Base-by-base conservation (phyloP, 2,888 invertebrate species). In the Rhingia campestris region DNA sequence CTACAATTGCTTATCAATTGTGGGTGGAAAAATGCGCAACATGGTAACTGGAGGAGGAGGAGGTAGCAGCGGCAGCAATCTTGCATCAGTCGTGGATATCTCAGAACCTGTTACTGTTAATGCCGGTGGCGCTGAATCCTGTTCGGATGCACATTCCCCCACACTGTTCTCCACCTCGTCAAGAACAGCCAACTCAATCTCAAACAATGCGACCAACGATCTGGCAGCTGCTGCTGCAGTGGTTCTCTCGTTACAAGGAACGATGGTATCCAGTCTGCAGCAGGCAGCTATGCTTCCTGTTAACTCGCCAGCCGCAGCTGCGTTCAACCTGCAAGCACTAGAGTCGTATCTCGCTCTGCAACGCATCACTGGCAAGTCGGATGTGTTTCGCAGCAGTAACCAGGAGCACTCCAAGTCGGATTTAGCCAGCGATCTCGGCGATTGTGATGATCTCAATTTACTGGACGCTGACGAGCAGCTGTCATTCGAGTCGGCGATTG, bases 261-360 rank as follows among this genome's bases (percentile, higher is more conserved):
- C 96, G 6, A 95, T 97, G 93, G 95, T 97, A 92, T 95, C 95
- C 88, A 96, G 96, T 7, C 92, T 97, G 86, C 96, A 96, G 90
- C 95, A 96, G 89, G 97, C 96, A 0, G 96, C 96, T 0, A 92
- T 97, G 32, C 91, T 97, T 87, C 96, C 96, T 6, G 95, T 95
- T 0, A 96, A 96, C 87, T 96, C 96, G 2, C 95, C 96, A 4
- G 96, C 96, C 6, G 96, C 96, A 43, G 95, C 96, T 43, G 97
- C 97, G 0, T 92, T 97, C 22, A 96, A 96, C 90, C 93, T 97
- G 41, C 97, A 97, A 92, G 97, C 97, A 35, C 92, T 97, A 81
- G 97, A 97, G 92, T 96, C 96, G 53, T 97, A 97, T 92, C 93
- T 97, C 90, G 95, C 96, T 59, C 92, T 97, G 85, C 97, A 97